Conservation (phyloP, 2,113 vertebrate genomes). For the Rissa tridactyla region DNA sequence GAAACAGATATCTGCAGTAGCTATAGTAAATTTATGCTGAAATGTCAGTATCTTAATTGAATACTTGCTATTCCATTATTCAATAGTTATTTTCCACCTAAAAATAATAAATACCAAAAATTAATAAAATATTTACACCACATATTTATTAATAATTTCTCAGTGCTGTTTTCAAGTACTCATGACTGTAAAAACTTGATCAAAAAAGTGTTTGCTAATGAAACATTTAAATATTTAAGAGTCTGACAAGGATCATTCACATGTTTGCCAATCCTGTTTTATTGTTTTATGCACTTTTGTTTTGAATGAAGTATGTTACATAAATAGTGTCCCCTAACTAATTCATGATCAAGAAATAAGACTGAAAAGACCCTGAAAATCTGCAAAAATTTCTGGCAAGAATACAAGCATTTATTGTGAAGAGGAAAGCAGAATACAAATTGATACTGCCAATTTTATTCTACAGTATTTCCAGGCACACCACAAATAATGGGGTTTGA, state of each 20-base stretch:
- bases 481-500: neutral
- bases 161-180: neutral
- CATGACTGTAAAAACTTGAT: neutral
- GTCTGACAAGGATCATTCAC: neutral
- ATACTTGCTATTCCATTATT: neutral
- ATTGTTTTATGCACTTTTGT: neutral
- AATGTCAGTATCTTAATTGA: neutral
- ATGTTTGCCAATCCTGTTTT: neutral
- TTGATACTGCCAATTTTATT: neutral
- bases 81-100: neutral
- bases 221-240: neutral
- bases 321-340: neutral
- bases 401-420: neutral
- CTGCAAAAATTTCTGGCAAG: neutral
- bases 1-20: neutral
- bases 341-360: neutral
- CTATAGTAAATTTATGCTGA: neutral
- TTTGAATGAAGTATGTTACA: neutral
- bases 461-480: neutral
- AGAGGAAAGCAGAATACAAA: neutral
- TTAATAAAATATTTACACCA: neutral
- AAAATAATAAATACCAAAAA: neutral
- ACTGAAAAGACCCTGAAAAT: neutral
- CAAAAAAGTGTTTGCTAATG: neutral
- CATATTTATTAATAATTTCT: neutral